Conservation (phyloP, 2,888 invertebrate species). For the Cremastinae sp. region DNA sequence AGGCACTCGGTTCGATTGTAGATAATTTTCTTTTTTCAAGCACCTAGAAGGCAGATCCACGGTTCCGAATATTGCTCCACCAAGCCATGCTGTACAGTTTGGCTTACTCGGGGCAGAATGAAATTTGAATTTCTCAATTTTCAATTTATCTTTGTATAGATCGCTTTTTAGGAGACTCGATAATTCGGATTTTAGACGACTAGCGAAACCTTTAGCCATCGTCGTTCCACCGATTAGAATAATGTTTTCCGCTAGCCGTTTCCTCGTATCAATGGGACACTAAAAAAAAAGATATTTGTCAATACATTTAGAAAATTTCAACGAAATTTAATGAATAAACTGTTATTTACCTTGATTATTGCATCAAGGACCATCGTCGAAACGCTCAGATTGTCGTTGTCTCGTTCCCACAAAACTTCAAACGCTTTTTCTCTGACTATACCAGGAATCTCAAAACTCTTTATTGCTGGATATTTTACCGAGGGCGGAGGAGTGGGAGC, state of each 20-base stretch:
- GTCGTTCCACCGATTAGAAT: slow-evolving; percentile 93
- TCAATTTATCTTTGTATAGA: slow-evolving; percentile 84
- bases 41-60: slow-evolving; percentile 87
- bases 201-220: slow-evolving; percentile 90
- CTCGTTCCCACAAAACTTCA: slow-evolving; percentile 92
- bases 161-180: slow-evolving; percentile 84
- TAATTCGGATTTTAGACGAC: slow-evolving; percentile 90
- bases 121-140: slow-evolving; percentile 87
- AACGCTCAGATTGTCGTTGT: slow-evolving; percentile 90
- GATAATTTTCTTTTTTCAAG: slow-evolving; percentile 88
- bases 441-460: slow-evolving; percentile 85
- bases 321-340: background rate
- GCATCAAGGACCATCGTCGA: slow-evolving; percentile 93
- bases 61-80: slow-evolving; percentile 90
- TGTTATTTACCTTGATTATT: slow-evolving; percentile 83
- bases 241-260: slow-evolving; percentile 89
- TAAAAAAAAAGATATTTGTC: too few species aligned
- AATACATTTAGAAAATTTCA: too few species aligned
- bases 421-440: slow-evolving; percentile 89
- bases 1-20: slow-evolving; percentile 86
- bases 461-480: slow-evolving; percentile 86
- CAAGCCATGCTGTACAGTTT: slow-evolving; percentile 93
- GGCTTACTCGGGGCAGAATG: slow-evolving; percentile 90
- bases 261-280: slow-evolving; percentile 92
- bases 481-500: slow-evolving; percentile 83